Evolutionary conservation across 2,113 vertebrate genomes (phyloP).

Genomic region (Pseudopodoces humilis): DNA sequence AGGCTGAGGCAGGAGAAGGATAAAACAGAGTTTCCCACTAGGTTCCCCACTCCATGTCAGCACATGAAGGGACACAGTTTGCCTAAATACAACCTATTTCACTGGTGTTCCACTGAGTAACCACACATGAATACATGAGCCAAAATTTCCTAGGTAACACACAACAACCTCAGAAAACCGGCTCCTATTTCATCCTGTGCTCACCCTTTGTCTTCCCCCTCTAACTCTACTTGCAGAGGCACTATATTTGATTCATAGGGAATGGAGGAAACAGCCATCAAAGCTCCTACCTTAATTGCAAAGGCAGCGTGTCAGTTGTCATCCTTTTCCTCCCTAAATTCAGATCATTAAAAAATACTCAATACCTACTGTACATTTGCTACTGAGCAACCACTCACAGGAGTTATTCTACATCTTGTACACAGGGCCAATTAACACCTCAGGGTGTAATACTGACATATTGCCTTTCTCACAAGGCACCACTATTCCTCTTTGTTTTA

Average conservation of each 20-base stretch:
- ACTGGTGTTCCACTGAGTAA: background rate
- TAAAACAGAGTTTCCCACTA: background rate
- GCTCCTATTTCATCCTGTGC: background rate
- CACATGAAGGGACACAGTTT: background rate
- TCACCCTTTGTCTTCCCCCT: rapidly evolving
- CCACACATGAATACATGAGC: background rate
- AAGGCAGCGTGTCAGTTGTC: background rate
- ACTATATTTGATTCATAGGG: background rate
- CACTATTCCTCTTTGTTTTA: slow-evolving; percentile 14
- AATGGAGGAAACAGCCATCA: background rate
- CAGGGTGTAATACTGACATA: background rate
- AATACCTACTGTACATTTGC: background rate
- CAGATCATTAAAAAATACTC: background rate
- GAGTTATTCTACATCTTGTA: slow-evolving; percentile 8
- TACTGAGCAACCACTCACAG: background rate
- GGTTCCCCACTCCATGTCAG: background rate
- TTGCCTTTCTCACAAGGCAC: background rate
- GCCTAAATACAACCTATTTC: background rate
- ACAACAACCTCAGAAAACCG: background rate
- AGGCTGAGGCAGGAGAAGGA: background rate
- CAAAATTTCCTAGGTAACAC: background rate
- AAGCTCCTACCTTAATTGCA: background rate
- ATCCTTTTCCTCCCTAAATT: background rate
- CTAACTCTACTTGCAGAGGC: background rate
- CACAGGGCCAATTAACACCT: background rate